phyloP scores from a whole-genome alignment of 2,888 invertebrate genomes.

The Trichacis sp. region DNA sequence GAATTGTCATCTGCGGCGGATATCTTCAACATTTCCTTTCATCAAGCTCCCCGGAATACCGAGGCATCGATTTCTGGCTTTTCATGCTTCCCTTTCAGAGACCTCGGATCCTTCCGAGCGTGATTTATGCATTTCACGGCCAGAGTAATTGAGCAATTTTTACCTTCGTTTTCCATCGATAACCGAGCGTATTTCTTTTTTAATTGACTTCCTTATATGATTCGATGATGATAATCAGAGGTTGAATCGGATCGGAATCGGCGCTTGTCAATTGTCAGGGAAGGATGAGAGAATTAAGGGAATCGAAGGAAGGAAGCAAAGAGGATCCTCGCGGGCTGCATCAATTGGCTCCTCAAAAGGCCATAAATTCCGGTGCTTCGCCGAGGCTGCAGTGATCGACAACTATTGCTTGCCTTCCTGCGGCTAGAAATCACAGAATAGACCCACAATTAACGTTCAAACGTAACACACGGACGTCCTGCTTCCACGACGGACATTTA shows the following conservation, averaged over 20 bases:
- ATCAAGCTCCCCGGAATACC: slow-evolving; percentile 30
- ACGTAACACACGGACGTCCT: slow-evolving; percentile 49
- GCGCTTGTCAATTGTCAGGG: no score
- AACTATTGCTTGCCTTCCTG: slow-evolving; percentile 35
- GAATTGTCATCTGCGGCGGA: slow-evolving; percentile 18
- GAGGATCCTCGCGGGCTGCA: no score
- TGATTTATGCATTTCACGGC: slow-evolving; percentile 30
- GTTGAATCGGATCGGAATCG: no score
- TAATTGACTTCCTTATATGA: no score
- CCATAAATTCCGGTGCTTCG: slow-evolving; percentile 40
- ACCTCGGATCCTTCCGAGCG: slow-evolving; percentile 25
- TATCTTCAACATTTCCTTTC: slow-evolving; percentile 19
- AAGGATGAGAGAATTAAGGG: no score
- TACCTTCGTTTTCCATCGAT: no score
- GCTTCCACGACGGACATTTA: slow-evolving; percentile 46
- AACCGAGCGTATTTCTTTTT: no score
- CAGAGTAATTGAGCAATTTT: background rate
- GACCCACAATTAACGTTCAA: slow-evolving; percentile 53
- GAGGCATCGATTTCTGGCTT: slow-evolving; percentile 37
- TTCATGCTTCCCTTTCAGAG: slow-evolving; percentile 22
- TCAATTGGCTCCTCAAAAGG: slow-evolving; percentile 30
- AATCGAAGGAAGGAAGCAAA: no score
- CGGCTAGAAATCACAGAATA: slow-evolving; percentile 46
- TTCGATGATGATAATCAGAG: no score
- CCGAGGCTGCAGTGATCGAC: slow-evolving; percentile 44